These are phyloP conservation scores for Cataglyphis albicans DNA, from an alignment of 2,888 invertebrate species.

Conservation along the genomic window DNA sequence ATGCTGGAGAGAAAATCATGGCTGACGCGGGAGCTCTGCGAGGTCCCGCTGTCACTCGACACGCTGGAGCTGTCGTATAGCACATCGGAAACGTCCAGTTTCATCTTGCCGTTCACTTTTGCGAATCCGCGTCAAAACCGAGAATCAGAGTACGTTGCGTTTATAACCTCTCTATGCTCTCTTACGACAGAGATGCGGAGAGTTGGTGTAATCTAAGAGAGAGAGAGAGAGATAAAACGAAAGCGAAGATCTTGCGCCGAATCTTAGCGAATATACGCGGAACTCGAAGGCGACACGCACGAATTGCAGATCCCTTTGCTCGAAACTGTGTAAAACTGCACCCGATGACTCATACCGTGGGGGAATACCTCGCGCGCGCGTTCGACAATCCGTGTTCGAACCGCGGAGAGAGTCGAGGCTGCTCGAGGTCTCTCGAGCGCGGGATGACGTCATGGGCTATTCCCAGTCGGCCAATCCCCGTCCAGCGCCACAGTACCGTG, in stretches of 20 bases:
- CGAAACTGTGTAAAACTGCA: slow-evolving; percentile 81
- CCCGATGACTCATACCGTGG: slow-evolving; percentile 84
- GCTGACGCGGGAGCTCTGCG: slow-evolving; percentile 87
- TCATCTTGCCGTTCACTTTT: slow-evolving; percentile 85
- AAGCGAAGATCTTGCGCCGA: slow-evolving; percentile 15
- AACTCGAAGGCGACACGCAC: slow-evolving; percentile 64
- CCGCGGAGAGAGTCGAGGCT: slow-evolving; percentile 61
- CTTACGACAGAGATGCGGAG: not conserved
- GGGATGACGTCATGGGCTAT: slow-evolving; percentile 76
- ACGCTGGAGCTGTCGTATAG: slow-evolving; percentile 89
- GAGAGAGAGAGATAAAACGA: not conserved
- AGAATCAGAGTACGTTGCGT: slow-evolving; percentile 30
- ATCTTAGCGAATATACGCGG: slow-evolving; percentile 44
- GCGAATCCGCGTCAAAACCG: slow-evolving; percentile 44
- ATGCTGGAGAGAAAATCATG: slow-evolving; percentile 85
- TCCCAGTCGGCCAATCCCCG: slow-evolving; percentile 69
- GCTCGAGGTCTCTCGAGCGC: slow-evolving; percentile 55
- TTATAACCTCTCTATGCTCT: slow-evolving; percentile 59
- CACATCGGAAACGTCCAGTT: slow-evolving; percentile 88
- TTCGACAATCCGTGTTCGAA: slow-evolving; percentile 68
- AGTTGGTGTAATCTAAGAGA: not conserved
- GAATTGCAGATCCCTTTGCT: slow-evolving; percentile 72
- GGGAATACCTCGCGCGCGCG: slow-evolving; percentile 83
- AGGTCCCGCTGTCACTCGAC: slow-evolving; percentile 88
- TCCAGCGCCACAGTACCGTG: slow-evolving; percentile 33